These are phyloP conservation scores for Troides helena DNA, from an alignment of 2,888 invertebrate species.

Conservation along the genomic window DNA sequence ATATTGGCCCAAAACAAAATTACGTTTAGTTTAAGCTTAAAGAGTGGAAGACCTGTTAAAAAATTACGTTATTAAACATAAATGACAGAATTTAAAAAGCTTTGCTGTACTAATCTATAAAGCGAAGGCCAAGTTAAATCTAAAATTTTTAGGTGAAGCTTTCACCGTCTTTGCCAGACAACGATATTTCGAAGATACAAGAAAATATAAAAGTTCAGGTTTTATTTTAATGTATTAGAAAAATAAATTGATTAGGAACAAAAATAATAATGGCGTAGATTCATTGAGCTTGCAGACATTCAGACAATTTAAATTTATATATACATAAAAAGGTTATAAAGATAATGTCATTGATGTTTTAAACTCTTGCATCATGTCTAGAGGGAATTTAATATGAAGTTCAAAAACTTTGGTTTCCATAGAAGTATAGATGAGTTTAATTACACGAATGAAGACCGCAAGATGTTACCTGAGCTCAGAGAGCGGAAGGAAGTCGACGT, in stretches of 20 bases:
- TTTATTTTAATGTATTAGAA: not conserved
- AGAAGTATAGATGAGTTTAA: slow-evolving; percentile 8
- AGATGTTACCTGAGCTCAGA: slow-evolving; percentile 92
- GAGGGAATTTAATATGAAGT: not conserved
- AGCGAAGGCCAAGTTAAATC: slow-evolving; percentile 27
- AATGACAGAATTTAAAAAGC: slow-evolving; percentile 27
- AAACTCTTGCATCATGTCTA: not conserved
- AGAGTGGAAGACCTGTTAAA: slow-evolving; percentile 11
- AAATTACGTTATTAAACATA: slow-evolving; percentile 16
- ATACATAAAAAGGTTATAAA: not conserved
- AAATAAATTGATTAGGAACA: slow-evolving; percentile 1
- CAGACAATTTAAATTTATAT: not conserved
- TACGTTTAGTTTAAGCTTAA: slow-evolving; percentile 26
- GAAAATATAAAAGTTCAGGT: not conserved
- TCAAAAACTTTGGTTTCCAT: slow-evolving; percentile 22
- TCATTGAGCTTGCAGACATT: not conserved
- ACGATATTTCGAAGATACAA: slow-evolving; percentile 23
- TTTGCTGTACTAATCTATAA: slow-evolving; percentile 28
- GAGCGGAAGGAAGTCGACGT: slow-evolving; percentile 96
- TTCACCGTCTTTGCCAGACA: slow-evolving; percentile 18
- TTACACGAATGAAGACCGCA: slow-evolving; percentile 1
- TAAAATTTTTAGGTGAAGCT: slow-evolving; percentile 24
- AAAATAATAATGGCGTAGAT: not conserved
- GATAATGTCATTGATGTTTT: not conserved
- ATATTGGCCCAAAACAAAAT: slow-evolving; percentile 9